Conservation (phyloP, 2,113 vertebrate genomes). For the Rhabdomys dilectus region DNA sequence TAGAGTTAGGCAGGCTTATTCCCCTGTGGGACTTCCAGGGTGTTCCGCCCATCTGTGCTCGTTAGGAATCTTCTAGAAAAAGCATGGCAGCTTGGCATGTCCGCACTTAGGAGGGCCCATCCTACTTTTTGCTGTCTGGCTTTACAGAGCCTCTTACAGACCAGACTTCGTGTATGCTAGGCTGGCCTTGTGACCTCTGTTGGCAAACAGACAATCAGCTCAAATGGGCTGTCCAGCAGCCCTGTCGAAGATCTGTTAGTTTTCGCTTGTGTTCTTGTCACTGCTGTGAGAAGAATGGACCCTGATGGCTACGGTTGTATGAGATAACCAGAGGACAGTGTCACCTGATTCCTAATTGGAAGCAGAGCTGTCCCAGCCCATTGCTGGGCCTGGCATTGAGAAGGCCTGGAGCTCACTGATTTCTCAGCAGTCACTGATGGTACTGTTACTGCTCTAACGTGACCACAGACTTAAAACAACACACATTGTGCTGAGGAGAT, state of each 20-base stretch:
- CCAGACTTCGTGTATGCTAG: rapidly evolving
- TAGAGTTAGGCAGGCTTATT: not conserved
- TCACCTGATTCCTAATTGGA: not conserved
- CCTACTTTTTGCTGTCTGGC: not conserved
- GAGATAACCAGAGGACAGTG: not conserved
- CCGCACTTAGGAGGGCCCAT: not conserved
- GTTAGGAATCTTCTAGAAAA: not conserved
- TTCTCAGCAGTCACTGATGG: not conserved
- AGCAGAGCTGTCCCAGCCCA: not conserved
- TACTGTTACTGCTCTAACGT: not conserved
- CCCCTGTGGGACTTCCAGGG: not conserved
- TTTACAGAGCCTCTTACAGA: not conserved
- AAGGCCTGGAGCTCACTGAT: not conserved
- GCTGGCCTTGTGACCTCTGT: not conserved
- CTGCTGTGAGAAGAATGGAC: not conserved
- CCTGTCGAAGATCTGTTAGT: not conserved
- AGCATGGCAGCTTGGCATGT: not conserved
- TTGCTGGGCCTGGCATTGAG: not conserved
- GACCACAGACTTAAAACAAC: not conserved
- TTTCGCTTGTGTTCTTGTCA: not conserved
- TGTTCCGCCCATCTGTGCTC: rapidly evolving
- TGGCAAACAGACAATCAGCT: not conserved
- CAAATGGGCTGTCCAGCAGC: not conserved
- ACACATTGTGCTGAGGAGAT: not conserved
- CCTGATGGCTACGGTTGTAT: not conserved